phyloP scores from a whole-genome alignment of 2,113 vertebrate genomes.

The Potamarius usumacintae region DNA sequence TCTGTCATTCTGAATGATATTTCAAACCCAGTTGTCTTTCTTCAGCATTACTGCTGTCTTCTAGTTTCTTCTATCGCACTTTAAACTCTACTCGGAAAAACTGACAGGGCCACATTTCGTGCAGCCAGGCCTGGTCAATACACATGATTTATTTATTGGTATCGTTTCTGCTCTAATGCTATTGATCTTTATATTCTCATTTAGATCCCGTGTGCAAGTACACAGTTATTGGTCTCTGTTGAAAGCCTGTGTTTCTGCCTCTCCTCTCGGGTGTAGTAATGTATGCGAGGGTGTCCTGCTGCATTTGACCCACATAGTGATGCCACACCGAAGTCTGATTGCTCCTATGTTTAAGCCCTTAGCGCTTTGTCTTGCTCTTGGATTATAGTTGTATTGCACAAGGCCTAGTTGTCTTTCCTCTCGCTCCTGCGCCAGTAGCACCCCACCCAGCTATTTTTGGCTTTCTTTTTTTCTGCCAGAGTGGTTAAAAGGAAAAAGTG shows the following conservation, averaged over 20 bases:
- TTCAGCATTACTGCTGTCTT: background rate
- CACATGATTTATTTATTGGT: slow-evolving; percentile 38
- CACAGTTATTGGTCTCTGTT: background rate
- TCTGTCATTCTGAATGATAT: background rate
- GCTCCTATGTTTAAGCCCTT: slow-evolving; percentile 64
- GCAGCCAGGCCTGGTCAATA: background rate
- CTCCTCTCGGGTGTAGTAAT: background rate
- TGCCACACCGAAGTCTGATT: slow-evolving; percentile 58
- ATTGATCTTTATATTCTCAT: slow-evolving; percentile 7
- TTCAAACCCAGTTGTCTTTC: background rate
- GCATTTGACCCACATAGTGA: slow-evolving; percentile 71
- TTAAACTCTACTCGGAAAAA: slow-evolving; percentile 61
- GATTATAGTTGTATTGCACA: slow-evolving; percentile 65
- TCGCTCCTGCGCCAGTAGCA: slow-evolving; percentile 53
- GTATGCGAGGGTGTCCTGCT: slow-evolving; percentile 37
- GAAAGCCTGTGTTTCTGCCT: background rate
- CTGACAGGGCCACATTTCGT: slow-evolving; percentile 52
- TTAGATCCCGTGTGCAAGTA: background rate
- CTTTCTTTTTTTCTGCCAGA: slow-evolving; percentile 41
- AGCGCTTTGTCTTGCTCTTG: slow-evolving; percentile 66
- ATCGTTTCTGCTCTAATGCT: slow-evolving; percentile 27
- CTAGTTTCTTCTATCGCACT: background rate
- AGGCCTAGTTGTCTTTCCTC: slow-evolving; percentile 56
- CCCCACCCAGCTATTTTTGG: slow-evolving; percentile 60
- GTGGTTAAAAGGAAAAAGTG: slow-evolving; percentile 45